Percentiles rank a stretch among this genome's conserved stretches.
Conservation (phyloP, 2,888 invertebrate species). For the Drosophila rellima region DNA sequence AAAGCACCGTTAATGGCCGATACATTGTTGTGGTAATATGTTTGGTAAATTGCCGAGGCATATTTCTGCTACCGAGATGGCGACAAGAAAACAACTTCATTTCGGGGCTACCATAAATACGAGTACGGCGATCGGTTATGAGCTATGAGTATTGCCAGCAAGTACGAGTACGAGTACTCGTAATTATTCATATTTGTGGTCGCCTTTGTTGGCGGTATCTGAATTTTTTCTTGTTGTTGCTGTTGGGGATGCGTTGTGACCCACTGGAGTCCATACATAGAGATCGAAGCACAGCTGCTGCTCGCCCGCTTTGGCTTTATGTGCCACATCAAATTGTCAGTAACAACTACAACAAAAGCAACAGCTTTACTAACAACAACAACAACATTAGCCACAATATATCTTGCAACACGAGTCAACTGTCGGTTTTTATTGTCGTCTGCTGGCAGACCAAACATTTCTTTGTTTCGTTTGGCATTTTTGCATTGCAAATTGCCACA, state of each 20-base stretch:
- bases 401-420: constrained; percentile 82
- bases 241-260: constrained; percentile 64
- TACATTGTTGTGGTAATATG: constrained; percentile 80
- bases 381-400: constrained; percentile 69
- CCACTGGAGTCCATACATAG: constrained; percentile 42
- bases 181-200: constrained; percentile 80
- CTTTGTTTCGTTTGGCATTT: constrained; percentile 78
- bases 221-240: background rate
- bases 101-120: constrained; percentile 62
- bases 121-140: constrained; percentile 33
- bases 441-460: constrained; percentile 75
- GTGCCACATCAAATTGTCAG: constrained; percentile 78
- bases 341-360: constrained; percentile 31
- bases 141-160: constrained; percentile 41
- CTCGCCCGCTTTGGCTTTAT: constrained; percentile 56
- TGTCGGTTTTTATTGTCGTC: constrained; percentile 82
- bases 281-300: constrained; percentile 21
- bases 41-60: constrained; percentile 72
- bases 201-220: constrained; percentile 40
- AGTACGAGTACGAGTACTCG: constrained; percentile 56
- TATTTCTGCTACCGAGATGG: constrained; percentile 59
- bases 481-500: constrained; percentile 80
- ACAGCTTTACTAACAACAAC: constrained; percentile 37
- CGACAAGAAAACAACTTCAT: constrained; percentile 68
- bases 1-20: constrained; percentile 74